Percentiles rank a stretch among this genome's conserved stretches.
These are phyloP conservation scores for Phymatocera aterrima DNA, from an alignment of 2,888 invertebrate species.

Conservation along the genomic window DNA sequence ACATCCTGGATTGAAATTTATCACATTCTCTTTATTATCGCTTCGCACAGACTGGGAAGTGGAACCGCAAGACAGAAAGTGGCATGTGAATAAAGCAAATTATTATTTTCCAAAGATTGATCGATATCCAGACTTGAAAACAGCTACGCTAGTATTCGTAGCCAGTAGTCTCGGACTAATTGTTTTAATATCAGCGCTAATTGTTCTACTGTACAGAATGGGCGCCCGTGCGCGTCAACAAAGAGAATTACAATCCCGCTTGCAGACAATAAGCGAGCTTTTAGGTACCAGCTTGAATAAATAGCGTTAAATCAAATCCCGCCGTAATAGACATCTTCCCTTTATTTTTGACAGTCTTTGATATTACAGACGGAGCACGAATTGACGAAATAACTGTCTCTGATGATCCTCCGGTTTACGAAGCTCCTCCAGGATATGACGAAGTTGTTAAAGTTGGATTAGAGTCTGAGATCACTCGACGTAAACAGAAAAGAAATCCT, in stretches of 20 bases:
- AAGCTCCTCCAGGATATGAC: conserved; percentile 84
- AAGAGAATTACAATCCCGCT: conserved; percentile 80
- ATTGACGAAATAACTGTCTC: conserved; percentile 75
- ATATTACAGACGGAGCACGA: conserved; percentile 74
- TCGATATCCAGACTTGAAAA: conserved; percentile 81
- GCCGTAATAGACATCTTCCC: conserved; percentile 49
- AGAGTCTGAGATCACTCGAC: conserved; percentile 72
- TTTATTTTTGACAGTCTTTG: conserved; percentile 64
- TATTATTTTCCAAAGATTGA: conserved; percentile 85
- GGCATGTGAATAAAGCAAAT: conserved; percentile 83
- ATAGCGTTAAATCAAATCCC: too few relatives aligned
- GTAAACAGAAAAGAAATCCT: conserved; percentile 57
- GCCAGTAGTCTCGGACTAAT: conserved; percentile 81
- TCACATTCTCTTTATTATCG: neutral
- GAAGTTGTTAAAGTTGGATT: conserved; percentile 80
- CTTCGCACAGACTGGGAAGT: conserved; percentile 76
- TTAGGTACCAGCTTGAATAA: conserved; percentile 75
- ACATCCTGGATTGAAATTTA: neutral
- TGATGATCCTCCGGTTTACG: conserved; percentile 83
- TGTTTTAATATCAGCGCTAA: conserved; percentile 79
- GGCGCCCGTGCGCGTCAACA: conserved; percentile 80
- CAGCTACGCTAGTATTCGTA: conserved; percentile 81
- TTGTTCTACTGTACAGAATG: conserved; percentile 80
- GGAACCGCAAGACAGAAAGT: conserved; percentile 77
- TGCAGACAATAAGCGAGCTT: conserved; percentile 83